phyloP scores from a whole-genome alignment of 2,888 invertebrate species.

The Luffia ferchaultella region DNA sequence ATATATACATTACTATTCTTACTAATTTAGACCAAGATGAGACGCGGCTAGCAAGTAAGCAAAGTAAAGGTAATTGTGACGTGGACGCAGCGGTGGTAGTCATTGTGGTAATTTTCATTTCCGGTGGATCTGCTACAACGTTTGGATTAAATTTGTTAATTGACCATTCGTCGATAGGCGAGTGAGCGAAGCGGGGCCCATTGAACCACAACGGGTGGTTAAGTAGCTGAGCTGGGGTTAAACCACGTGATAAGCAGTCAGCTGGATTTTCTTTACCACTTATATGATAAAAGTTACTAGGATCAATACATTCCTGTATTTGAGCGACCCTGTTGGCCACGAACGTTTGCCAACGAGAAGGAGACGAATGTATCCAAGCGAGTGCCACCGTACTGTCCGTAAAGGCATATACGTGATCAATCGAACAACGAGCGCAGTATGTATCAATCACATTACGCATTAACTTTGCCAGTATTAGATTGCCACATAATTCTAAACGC shows the following conservation, averaged over 20 bases:
- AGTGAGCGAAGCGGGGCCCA: background rate
- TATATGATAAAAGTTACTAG: slow-evolving; percentile 8
- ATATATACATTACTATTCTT: background rate
- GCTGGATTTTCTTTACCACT: slow-evolving; percentile 10
- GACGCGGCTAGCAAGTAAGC: background rate
- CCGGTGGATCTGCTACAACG: background rate
- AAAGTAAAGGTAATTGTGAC: background rate
- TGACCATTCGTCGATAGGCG: background rate
- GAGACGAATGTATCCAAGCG: slow-evolving; percentile 12
- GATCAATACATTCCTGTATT: slow-evolving; percentile 6
- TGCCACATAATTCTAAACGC: slow-evolving; percentile 6
- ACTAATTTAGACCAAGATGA: background rate
- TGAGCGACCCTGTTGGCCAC: slow-evolving; percentile 11
- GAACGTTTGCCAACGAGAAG: slow-evolving; percentile 11
- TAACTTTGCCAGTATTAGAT: slow-evolving; percentile 6
- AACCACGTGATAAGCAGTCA: slow-evolving; percentile 9
- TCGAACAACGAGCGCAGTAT: slow-evolving; percentile 4
- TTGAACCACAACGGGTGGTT: too few species aligned
- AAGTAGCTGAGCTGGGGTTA: slow-evolving; percentile 6
- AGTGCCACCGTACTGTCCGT: slow-evolving; percentile 12
- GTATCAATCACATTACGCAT: background rate
- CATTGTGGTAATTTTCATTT: background rate
- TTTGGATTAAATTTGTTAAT: background rate
- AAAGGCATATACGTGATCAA: slow-evolving; percentile 9
- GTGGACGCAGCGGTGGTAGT: background rate